A percentile compares a stretch with the other conserved stretches of the same genome.
Conservation (phyloP, 2,888 invertebrate species). For the Leptinotarsa juncta region DNA sequence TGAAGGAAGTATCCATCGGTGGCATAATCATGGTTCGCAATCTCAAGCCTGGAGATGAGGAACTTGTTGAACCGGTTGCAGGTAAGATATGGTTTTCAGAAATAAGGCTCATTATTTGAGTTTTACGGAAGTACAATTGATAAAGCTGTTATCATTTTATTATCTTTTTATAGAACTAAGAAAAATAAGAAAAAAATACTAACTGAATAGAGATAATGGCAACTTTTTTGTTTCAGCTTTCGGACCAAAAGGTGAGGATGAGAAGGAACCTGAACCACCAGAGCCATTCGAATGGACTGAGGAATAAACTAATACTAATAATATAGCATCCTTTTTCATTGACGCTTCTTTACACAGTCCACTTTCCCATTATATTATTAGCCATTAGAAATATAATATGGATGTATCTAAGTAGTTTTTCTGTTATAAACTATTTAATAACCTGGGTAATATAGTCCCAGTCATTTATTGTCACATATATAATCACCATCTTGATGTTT, state of each 20-base stretch:
- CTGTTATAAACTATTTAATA: conserved; percentile 7
- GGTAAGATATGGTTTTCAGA: conserved; percentile 62
- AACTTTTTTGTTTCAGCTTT: conserved; percentile 69
- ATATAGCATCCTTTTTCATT: neutral
- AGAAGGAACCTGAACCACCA: conserved; percentile 96
- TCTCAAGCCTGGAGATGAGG: conserved; percentile 80
- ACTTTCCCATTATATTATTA: neutral
- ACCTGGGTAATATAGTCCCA: neutral
- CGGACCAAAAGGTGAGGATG: conserved; percentile 92
- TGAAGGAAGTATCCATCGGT: conserved; percentile 94
- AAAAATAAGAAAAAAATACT: too few relatives aligned
- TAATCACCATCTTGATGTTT: conserved; percentile 3
- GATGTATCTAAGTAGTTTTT: conserved; percentile 7
- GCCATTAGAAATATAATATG: neutral
- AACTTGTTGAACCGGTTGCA: conserved; percentile 93
- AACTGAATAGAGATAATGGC: too few relatives aligned
- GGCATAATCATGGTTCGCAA: conserved; percentile 97
- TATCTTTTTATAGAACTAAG: too few relatives aligned
- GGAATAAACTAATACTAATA: conserved; percentile 68
- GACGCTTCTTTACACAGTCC: neutral
- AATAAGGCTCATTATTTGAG: too few relatives aligned
- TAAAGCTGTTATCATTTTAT: too few relatives aligned
- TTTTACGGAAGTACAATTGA: too few relatives aligned
- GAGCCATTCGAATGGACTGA: conserved; percentile 97
- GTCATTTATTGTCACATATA: neutral